Percentiles rank a stretch among this genome's conserved stretches.
Evolutionary conservation across 37 sponge, comb jelly and placozoan genomes (phyloP).

Genomic region (Oopsacas minuta): DNA sequence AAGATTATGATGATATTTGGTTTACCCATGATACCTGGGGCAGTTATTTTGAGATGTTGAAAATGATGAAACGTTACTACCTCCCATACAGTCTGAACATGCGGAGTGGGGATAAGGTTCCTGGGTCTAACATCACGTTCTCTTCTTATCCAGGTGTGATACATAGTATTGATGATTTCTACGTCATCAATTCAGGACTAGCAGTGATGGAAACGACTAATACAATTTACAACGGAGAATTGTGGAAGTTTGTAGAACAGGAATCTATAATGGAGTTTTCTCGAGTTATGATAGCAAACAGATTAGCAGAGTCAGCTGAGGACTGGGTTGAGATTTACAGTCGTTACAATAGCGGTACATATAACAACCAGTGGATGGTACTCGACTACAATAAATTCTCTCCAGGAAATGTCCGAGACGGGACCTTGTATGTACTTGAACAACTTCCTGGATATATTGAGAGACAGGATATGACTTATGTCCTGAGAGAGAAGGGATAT

Average conservation of each 20-base stretch:
- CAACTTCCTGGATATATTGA: conserved; percentile 61
- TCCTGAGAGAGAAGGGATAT: conserved; percentile 48
- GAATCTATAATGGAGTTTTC: conserved; percentile 46
- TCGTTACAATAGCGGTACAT: conserved; percentile 82
- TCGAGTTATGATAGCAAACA: conserved; percentile 61
- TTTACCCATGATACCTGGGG: conserved; percentile 88
- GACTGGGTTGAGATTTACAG: conserved; percentile 56
- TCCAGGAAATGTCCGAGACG: conserved; percentile 20
- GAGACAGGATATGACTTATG: conserved; percentile 48
- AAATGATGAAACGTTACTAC: conserved; percentile 68
- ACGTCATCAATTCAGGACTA: conserved; percentile 56
- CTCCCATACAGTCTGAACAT: conserved; percentile 21
- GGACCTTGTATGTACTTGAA: conserved; percentile 72
- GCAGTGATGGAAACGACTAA: conserved; percentile 85
- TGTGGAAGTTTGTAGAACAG: conserved; percentile 53
- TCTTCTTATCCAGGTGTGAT: conserved; percentile 85
- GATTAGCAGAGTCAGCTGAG: conserved; percentile 49
- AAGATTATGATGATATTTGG: conserved; percentile 48
- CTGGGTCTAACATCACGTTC: conserved; percentile 53
- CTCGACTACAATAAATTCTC: conserved; percentile 78
- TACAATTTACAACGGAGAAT: conserved; percentile 53
- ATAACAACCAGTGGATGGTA: conserved; percentile 97
- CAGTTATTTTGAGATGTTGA: conserved; percentile 56
- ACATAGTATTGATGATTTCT: conserved; percentile 79
- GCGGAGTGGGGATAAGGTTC: conserved; percentile 22